A percentile compares a stretch with the other conserved stretches of the same genome.
Evolutionary conservation across 2,797 vertebrate species (phyloP).

Genomic region (Tragopan temminckii): DNA sequence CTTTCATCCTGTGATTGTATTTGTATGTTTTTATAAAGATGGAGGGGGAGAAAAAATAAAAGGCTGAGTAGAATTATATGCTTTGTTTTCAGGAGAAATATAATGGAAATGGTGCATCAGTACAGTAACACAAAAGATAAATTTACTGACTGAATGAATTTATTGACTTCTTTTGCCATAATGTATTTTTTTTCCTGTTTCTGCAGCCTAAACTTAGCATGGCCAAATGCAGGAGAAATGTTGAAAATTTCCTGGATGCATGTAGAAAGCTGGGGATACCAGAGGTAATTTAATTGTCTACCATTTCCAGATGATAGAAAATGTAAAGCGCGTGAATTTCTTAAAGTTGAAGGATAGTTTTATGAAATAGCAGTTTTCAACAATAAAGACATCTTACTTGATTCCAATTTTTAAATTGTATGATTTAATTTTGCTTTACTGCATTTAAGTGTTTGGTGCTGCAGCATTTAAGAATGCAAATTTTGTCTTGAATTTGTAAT

Average conservation of each 20-base stretch:
- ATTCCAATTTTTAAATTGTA: neutral
- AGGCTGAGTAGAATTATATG: neutral
- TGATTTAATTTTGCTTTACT: neutral
- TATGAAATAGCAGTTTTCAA: neutral
- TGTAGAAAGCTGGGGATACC: slow-evolving; percentile 94
- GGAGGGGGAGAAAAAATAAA: neutral
- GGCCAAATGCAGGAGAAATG: slow-evolving; percentile 97
- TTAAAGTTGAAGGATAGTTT: neutral
- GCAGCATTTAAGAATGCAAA: neutral
- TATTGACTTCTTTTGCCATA: neutral
- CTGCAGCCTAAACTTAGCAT: slow-evolving; percentile 96
- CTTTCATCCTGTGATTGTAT: fast-evolving
- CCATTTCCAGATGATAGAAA: neutral
- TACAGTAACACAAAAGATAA: neutral
- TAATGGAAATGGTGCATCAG: neutral
- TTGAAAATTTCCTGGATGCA: slow-evolving; percentile 96
- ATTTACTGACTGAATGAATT: neutral
- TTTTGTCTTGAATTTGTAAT: neutral
- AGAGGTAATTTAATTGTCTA: slow-evolving; percentile 86
- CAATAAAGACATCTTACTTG: neutral
- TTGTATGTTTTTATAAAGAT: neutral
- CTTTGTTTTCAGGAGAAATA: neutral
- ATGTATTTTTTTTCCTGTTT: slow-evolving; percentile 17
- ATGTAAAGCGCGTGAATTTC: neutral
- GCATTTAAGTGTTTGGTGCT: neutral